Conservation (phyloP, 2,113 vertebrate species). For the Passer domesticus region DNA sequence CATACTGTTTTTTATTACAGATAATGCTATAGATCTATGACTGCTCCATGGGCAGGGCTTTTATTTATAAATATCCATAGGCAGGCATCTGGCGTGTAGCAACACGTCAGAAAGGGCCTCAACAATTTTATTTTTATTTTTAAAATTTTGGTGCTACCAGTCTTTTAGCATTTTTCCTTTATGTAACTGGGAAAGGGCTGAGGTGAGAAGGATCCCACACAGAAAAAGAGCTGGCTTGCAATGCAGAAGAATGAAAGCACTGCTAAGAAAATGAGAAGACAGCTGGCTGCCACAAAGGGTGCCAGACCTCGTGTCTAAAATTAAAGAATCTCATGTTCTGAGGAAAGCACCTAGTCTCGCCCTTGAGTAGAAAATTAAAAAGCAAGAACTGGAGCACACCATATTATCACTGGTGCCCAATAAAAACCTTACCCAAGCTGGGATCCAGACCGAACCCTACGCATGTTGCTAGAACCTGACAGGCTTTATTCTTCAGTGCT, state of each 20-base stretch:
- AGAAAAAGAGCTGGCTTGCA: slow-evolving; percentile 54
- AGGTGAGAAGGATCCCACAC: slow-evolving; percentile 45
- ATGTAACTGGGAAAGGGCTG: slow-evolving; percentile 63
- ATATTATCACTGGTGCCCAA: neutral
- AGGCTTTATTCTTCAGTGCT: neutral
- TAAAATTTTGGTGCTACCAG: neutral
- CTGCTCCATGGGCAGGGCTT: neutral
- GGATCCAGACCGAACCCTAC: neutral
- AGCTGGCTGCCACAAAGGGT: slow-evolving; percentile 60
- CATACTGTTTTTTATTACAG: neutral
- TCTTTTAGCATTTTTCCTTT: slow-evolving; percentile 8
- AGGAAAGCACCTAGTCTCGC: slow-evolving; percentile 44
- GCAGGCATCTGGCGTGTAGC: neutral
- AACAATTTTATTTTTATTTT: neutral
- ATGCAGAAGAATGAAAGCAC: slow-evolving; percentile 60
- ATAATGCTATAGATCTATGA: neutral
- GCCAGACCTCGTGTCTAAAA: slow-evolving; percentile 66
- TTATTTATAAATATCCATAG: neutral
- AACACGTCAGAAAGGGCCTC: neutral
- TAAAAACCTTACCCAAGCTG: neutral
- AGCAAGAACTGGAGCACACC: neutral
- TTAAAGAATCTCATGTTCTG: slow-evolving; percentile 56
- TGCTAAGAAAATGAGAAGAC: slow-evolving; percentile 62
- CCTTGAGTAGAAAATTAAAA: slow-evolving; percentile 37
- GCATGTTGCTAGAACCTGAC: neutral